Conservation (phyloP, 1,140 invertebrate species). For the Triops longicaudatus region DNA sequence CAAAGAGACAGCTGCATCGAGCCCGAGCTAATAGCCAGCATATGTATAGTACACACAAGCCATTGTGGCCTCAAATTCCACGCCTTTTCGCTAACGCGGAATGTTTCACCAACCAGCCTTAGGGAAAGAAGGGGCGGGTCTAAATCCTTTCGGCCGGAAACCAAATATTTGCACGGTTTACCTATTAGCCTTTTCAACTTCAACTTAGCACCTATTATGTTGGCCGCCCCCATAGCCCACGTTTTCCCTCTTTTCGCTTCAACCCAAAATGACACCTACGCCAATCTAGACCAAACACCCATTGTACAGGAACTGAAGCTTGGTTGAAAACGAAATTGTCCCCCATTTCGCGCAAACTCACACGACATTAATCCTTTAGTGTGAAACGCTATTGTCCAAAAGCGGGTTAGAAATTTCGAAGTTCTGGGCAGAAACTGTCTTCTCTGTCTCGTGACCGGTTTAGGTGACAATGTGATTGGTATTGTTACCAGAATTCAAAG, state of each 20-base stretch:
- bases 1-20: background rate
- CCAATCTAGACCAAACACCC: background rate
- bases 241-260: too few relatives aligned
- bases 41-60: background rate
- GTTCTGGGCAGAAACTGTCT: too few relatives aligned
- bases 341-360: too few relatives aligned
- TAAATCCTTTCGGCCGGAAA: conserved; percentile 11
- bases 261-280: background rate
- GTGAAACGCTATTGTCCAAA: too few relatives aligned
- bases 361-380: too few relatives aligned
- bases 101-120: background rate
- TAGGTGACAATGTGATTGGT: too few relatives aligned
- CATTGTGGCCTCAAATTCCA: conserved; percentile 6
- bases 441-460: too few relatives aligned
- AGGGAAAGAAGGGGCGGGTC: background rate
- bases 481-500: too few relatives aligned
- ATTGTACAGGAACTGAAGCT: background rate
- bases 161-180: conserved; percentile 3
- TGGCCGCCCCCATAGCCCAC: background rate
- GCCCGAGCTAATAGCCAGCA: background rate
- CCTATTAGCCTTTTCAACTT: background rate
- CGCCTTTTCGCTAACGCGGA: background rate
- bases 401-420: too few relatives aligned
- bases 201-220: background rate
- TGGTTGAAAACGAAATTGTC: background rate